A percentile compares a stretch with the other conserved stretches of the same genome.
Conservation (phyloP, 2,113 vertebrate genomes). For the Hippocampus zosterae region DNA sequence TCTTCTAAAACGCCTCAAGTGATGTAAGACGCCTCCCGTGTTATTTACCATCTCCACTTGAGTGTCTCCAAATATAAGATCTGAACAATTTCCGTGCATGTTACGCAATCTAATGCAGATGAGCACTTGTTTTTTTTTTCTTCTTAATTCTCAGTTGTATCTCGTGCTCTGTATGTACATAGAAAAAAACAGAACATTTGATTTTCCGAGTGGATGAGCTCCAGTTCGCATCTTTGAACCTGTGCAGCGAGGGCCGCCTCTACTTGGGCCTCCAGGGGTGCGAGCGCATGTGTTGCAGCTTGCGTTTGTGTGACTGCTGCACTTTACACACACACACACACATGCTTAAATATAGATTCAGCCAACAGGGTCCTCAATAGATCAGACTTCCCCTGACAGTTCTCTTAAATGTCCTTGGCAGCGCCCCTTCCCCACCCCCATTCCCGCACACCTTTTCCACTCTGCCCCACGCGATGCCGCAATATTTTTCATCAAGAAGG, state of each 20-base stretch:
- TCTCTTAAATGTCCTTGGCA: conserved; percentile 78
- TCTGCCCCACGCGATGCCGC: conserved; percentile 64
- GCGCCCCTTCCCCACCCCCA: conserved; percentile 28
- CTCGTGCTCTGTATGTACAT: conserved; percentile 4
- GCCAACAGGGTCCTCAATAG: conserved; percentile 61
- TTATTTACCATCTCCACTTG: background rate
- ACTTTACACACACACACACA: conserved; percentile 8
- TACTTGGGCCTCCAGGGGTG: conserved; percentile 12
- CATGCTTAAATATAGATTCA: conserved; percentile 54
- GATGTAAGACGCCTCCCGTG: background rate
- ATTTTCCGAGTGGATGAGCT: conserved; percentile 50
- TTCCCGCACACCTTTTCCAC: conserved; percentile 55
- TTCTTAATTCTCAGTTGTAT: conserved; percentile 18
- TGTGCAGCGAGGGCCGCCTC: conserved; percentile 30
- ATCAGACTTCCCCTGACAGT: conserved; percentile 71
- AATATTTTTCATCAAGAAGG: conserved; percentile 63
- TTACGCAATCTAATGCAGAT: conserved; percentile 3
- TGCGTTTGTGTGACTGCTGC: conserved; percentile 8
- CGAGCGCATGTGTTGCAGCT: conserved; percentile 9
- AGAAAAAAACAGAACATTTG: conserved; percentile 23
- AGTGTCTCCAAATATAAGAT: conserved; percentile 2
- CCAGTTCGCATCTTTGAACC: conserved; percentile 42
- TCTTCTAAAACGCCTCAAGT: background rate
- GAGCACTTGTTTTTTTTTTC: conserved; percentile 15
- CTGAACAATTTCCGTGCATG: background rate